Evolutionary conservation across 2,888 invertebrate genomes (phyloP).

Genomic region (Drosophila mettleri): DNA sequence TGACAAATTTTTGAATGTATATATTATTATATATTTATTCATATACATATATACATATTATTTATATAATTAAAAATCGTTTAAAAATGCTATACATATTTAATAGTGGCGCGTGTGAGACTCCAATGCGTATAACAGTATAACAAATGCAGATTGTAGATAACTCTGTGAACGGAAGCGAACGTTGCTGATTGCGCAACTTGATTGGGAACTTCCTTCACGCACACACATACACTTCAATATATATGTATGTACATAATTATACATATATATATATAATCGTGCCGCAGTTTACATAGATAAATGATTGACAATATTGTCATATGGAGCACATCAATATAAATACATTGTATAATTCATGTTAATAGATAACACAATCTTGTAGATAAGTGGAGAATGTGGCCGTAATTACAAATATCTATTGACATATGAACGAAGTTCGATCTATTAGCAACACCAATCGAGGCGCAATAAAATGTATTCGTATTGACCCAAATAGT

Average conservation of each 20-base stretch:
- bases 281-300: conserved; percentile 6
- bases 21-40: no score
- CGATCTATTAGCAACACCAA: conserved; percentile 9
- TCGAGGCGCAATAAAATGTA: conserved; percentile 35
- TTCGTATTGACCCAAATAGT: conserved; percentile 58
- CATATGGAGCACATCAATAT: conserved; percentile 2
- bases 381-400: conserved; percentile 11
- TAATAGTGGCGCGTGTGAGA: neutral
- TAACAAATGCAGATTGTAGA: neutral
- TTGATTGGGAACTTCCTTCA: conserved; percentile 40
- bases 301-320: conserved; percentile 7
- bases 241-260: no score
- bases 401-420: conserved; percentile 14
- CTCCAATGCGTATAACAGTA: neutral
- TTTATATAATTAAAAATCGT: neutral
- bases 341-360: conserved; percentile 15
- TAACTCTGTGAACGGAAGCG: conserved; percentile 38
- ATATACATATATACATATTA: no score
- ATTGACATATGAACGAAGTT: conserved; percentile 1
- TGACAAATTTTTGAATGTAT: no score
- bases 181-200: conserved; percentile 21
- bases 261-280: no score
- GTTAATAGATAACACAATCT: conserved; percentile 26
- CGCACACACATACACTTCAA: no score
- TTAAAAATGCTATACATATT: neutral